Conservation (phyloP, 2,888 invertebrate genomes). For the Phortica magna region DNA sequence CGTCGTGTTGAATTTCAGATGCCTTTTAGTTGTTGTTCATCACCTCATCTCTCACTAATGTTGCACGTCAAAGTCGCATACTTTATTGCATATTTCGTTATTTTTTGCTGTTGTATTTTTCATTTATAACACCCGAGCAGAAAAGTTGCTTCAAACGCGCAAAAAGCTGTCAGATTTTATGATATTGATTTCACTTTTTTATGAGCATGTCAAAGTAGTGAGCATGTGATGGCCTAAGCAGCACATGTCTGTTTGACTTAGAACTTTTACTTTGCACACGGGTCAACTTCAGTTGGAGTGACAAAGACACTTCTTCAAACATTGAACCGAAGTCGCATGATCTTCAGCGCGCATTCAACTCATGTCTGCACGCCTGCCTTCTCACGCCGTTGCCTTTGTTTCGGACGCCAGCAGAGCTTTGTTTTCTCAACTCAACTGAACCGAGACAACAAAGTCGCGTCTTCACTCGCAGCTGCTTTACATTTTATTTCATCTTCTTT, state of each 20-base stretch:
- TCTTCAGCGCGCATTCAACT: background rate
- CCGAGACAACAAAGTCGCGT: background rate
- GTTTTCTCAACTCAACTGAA: background rate
- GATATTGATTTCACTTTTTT: conserved; percentile 22
- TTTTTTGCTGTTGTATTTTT: background rate
- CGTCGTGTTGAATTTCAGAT: no score
- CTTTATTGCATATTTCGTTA: conserved; percentile 4
- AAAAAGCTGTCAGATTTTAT: conserved; percentile 1
- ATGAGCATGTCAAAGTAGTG: background rate
- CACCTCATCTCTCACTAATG: background rate
- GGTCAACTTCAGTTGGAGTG: no score
- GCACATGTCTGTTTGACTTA: no score
- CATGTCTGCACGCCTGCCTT: no score
- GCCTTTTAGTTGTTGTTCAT: no score
- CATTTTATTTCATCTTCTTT: conserved; percentile 60
- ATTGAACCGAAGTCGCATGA: background rate
- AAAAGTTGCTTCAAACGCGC: background rate
- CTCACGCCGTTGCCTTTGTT: background rate
- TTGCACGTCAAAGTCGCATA: conserved; percentile 34
- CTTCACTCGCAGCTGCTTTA: conserved; percentile 3
- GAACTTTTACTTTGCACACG: no score
- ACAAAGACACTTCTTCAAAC: background rate
- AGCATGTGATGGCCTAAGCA: background rate
- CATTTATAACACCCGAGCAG: background rate
- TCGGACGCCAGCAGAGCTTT: background rate